Conservation (phyloP, 2,113 vertebrate genomes). For the Coptodon bakossiorum region DNA sequence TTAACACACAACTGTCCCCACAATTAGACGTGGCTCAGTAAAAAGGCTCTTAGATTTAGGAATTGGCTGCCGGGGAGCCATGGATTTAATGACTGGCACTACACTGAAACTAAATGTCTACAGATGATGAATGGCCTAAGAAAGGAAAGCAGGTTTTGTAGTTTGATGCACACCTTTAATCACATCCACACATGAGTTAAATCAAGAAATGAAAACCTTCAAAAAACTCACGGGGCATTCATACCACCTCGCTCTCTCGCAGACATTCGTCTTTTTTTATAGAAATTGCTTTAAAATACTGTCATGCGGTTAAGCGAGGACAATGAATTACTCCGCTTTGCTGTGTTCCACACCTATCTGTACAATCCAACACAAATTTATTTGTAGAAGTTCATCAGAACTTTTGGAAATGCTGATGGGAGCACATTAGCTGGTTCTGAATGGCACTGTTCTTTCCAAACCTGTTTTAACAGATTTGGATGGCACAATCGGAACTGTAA, state of each 20-base stretch:
- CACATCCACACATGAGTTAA: slow-evolving; percentile 43
- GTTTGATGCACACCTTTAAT: slow-evolving; percentile 51
- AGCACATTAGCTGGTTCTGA: not conserved
- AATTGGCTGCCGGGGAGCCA: slow-evolving; percentile 42
- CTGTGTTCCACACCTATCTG: not conserved
- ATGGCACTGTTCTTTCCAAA: not conserved
- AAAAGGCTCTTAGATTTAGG: slow-evolving; percentile 54
- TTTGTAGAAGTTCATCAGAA: not conserved
- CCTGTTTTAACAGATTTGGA: not conserved
- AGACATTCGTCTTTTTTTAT: slow-evolving; percentile 20
- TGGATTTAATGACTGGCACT: slow-evolving; percentile 58
- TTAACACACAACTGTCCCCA: slow-evolving; percentile 54
- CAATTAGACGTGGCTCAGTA: slow-evolving; percentile 65
- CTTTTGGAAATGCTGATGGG: not conserved
- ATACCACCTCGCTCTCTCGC: not conserved
- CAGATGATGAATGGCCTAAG: slow-evolving; percentile 56
- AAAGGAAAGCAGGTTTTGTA: slow-evolving; percentile 46
- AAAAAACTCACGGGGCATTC: slow-evolving; percentile 34
- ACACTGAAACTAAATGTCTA: slow-evolving; percentile 48
- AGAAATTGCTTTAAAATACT: not conserved
- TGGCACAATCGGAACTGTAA: not conserved
- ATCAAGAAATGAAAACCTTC: slow-evolving; percentile 41
- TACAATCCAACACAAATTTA: not conserved
- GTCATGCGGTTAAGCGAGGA: not conserved
- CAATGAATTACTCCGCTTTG: not conserved